phyloP scores from a whole-genome alignment of 2,797 vertebrate genomes.

The Masticophis lateralis region DNA sequence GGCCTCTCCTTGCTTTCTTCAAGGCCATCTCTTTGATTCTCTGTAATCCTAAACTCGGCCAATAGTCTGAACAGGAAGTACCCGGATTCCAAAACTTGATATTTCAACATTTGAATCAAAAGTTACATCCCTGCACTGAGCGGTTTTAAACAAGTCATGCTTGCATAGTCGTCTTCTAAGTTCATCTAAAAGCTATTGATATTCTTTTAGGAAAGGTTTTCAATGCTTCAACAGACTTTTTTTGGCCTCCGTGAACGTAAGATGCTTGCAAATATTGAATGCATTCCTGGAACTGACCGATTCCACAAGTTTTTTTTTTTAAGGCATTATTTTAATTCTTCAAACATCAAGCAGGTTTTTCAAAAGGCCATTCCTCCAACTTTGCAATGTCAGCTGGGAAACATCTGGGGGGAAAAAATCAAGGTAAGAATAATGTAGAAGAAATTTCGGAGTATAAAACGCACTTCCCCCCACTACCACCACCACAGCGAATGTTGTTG shows the following conservation, averaged over 20 bases:
- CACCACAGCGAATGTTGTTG: too few species aligned
- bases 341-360: background rate
- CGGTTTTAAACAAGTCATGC: background rate
- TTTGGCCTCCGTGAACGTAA: background rate
- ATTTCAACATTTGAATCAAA: background rate
- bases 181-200: background rate
- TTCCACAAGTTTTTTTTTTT: background rate
- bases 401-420: conserved; percentile 45
- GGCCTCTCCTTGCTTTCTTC: background rate
- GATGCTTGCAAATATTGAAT: conserved; percentile 23
- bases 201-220: background rate
- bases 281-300: conserved; percentile 16
- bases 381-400: conserved; percentile 22
- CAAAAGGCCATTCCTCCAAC: background rate
- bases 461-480: too few species aligned
- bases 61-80: background rate
- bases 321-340: conserved; percentile 27
- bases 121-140: background rate
- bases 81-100: background rate
- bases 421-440: background rate
- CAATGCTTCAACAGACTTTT: background rate
- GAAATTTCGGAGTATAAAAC: background rate
- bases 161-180: background rate
- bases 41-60: background rate
- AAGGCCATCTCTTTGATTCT: background rate